These are phyloP conservation scores for Agrilus mali DNA, from an alignment of 2,888 invertebrate species.

Conservation along the genomic window DNA sequence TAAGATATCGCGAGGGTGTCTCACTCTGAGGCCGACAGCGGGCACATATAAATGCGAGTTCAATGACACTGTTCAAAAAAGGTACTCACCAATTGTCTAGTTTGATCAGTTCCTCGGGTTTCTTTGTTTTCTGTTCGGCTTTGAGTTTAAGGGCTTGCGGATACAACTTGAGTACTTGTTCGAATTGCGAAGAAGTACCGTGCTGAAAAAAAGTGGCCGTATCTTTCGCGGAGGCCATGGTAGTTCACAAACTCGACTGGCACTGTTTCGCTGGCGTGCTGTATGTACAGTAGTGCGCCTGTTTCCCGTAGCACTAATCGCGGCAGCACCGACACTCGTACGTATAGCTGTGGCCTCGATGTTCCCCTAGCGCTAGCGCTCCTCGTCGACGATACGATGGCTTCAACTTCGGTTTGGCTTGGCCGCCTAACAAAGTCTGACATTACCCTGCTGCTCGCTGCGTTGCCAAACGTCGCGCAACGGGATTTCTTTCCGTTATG, in stretches of 20 bases:
- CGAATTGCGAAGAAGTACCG: conserved; percentile 77
- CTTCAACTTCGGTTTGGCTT: conserved; percentile 24
- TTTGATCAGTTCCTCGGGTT: conserved; percentile 88
- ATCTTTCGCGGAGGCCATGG: conserved; percentile 66
- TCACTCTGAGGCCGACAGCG: conserved; percentile 28
- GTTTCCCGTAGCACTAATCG: conserved; percentile 18
- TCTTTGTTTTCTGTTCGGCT: conserved; percentile 78
- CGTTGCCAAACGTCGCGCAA: conserved; percentile 18
- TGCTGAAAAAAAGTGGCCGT: conserved; percentile 89
- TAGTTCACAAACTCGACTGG: conserved; percentile 27
- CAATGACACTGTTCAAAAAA: conserved; percentile 20
- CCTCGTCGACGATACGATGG: background rate
- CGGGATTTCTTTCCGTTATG: conserved; percentile 7
- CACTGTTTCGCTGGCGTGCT: conserved; percentile 23
- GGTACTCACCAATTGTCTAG: conserved; percentile 86
- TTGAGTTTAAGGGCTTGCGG: conserved; percentile 83
- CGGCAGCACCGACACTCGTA: conserved; percentile 19
- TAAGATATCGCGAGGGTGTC: conserved; percentile 45
- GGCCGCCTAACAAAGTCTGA: conserved; percentile 29
- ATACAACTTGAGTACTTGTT: conserved; percentile 80
- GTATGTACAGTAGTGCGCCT: conserved; percentile 16
- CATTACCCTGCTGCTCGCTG: conserved; percentile 23
- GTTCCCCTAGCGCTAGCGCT: conserved; percentile 16
- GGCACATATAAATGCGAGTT: conserved; percentile 20
- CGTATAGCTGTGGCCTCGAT: conserved; percentile 24